Base-by-base conservation (phyloP, 2,113 vertebrate genomes). In the Motacilla tschutschensis region DNA sequence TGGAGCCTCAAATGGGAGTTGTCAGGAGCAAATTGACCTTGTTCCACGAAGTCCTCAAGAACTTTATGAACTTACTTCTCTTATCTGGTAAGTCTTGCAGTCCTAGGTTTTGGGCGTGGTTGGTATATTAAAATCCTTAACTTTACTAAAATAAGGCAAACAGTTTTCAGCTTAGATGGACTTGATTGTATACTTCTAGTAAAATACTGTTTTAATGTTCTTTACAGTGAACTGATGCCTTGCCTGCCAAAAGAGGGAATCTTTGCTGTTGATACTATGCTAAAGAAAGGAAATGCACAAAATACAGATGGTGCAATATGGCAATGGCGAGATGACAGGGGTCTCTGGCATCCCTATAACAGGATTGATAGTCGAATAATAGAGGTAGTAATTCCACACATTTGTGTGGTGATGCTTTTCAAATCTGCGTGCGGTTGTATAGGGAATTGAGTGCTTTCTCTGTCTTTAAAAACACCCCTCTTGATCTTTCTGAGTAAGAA, bases 311-410 rank as follows among this genome's bases (percentile, higher is more conserved):
- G 98, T 40, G 99, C 98, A 4, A 98, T 99, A 90, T 99, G 99
- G 99, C 99, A 99, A 51, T 99, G 99, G 99, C 97, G 99, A 76
- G 99, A 99, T 92, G 99, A 99, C 95, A 97, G 99, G 48, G 99
- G 99, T 77, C 97, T 99, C 69, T 99, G 99, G 99, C 99, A 99
- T 96, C 99, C 99, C 11, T 99, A 99, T 95, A 99, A 99, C 96
- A 98, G 99, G 92, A 99, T 99, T 81, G 99, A 99, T 94, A 99
- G 99, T 96, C 98, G 99, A 93, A 99, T 99, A 94, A 99, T 99
- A 96, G 99, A 99, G 98, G 99, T 99, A 98, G 81, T 91, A 95
- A 90, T 91, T 95, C 66, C 88, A 93, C 19, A 65, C 67, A 2
- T 22, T 36, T 53, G 15, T 82, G 59, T 55, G 55, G 33, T 77